These are phyloP conservation scores for Serinus canaria DNA, from an alignment of 2,113 vertebrate genomes.

Conservation along the genomic window DNA sequence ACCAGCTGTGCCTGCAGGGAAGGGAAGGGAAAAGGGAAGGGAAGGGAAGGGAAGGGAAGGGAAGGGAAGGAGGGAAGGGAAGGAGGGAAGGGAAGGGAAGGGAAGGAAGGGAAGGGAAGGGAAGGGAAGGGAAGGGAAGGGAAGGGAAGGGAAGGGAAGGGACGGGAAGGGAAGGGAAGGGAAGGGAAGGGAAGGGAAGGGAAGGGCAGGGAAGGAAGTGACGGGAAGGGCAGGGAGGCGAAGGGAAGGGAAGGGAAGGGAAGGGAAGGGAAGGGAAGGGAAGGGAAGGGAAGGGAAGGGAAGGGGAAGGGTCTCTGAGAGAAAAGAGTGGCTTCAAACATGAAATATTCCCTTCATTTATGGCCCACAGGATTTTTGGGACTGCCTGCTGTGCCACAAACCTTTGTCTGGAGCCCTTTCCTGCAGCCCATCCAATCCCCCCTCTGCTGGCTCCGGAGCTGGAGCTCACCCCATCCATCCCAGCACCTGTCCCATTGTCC, in stretches of 20 bases:
- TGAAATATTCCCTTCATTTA: conserved; percentile 26
- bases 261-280: neutral
- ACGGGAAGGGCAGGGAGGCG: neutral
- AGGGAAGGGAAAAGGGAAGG: neutral
- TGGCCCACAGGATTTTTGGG: neutral
- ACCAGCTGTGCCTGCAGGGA: no score
- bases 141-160: no score
- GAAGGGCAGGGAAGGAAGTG: no score
- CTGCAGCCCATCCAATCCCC: neutral
- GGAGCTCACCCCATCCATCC: neutral
- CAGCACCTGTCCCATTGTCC: neutral
- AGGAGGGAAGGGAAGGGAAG: no score
- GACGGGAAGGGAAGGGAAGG: neutral
- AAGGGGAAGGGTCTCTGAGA: neutral
- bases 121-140: no score
- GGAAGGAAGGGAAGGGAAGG: neutral
- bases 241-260: no score
- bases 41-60: no score
- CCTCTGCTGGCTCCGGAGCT: neutral
- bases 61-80: no score
- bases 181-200: no score
- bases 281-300: no score
- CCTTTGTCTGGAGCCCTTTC: conserved; percentile 14
- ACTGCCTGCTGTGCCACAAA: neutral
- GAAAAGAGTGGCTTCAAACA: neutral